These are phyloP conservation scores for Rhamphomyia laevipes DNA, from an alignment of 2,888 invertebrate genomes.

Conservation along the genomic window DNA sequence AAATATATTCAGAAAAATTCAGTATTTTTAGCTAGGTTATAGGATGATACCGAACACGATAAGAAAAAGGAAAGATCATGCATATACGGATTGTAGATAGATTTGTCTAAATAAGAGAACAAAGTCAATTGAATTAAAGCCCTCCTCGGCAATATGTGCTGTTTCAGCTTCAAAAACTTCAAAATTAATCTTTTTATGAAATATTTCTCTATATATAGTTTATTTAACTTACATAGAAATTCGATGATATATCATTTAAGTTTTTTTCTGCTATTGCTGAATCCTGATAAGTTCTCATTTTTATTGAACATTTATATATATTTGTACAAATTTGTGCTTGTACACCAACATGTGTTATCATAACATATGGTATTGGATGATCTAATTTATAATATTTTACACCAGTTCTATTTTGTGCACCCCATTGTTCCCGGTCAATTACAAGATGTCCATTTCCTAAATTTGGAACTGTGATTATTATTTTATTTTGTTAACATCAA, in stretches of 20 bases:
- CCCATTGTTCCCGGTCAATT: constrained; percentile 35
- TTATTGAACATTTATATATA: constrained; percentile 35
- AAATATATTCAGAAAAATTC: no score
- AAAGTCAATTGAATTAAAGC: no score
- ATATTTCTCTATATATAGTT: no score
- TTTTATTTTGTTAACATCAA: background rate
- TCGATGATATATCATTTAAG: constrained; percentile 38
- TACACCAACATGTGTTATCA: constrained; percentile 43
- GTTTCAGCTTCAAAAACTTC: no score
- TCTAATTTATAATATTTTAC: constrained; percentile 20
- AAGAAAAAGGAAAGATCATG: no score
- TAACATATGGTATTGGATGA: constrained; percentile 38
- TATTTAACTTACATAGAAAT: constrained; percentile 33
- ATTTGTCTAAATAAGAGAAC: no score
- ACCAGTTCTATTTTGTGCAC: constrained; percentile 25
- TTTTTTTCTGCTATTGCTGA: constrained; percentile 35
- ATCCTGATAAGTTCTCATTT: constrained; percentile 39
- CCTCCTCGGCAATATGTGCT: no score
- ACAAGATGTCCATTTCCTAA: constrained; percentile 37
- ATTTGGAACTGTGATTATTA: constrained; percentile 30
- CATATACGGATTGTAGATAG: no score
- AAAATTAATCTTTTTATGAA: no score
- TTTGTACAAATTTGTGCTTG: constrained; percentile 33
- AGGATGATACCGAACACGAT: no score
- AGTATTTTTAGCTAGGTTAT: no score